Evolutionary conservation across 2,888 invertebrate genomes (phyloP), one percentile per base, ranked within the genome.

Genomic region (Eristalinus aeneus): DNA sequence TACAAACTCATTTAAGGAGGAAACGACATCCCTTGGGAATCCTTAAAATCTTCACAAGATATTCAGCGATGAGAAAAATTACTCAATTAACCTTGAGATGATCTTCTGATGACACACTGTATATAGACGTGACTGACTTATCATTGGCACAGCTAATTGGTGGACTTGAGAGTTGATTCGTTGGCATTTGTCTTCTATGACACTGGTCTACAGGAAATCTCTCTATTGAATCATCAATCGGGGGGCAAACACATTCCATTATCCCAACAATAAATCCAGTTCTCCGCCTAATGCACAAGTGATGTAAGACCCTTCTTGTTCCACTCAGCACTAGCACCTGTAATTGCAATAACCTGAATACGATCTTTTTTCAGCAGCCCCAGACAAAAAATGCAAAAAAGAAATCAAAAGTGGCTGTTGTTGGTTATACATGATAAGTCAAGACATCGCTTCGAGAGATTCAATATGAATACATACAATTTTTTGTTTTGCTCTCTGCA

Each of bases 271-370:
- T 27, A 46, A 46, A 16, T 46, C 46, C 46, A 46, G 39, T 46
- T n/a, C 39, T n/a, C 39, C 6, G 39, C 16, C 39, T n/a, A 11
- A 16, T 27, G 5, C n/a, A n/a, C 5, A 16, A 16, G 46, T 16
- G 27, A 46, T 16, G 46, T 46, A 46, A 46, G 46, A 16, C 8
- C 8, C 46, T 6, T 10, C 10, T 34, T 34, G 16, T n/a, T 4
- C 39, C 39, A 46, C 46, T 46, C 16, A 4, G n/a, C 23, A 20
- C 36, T 34, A 8, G 46, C 9, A n/a, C 12, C 23, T 34, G 61
- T 61, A 76, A 76, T 76, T 61, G 69, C 54, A 53, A 54, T 34
- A 54, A 76, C 76, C 76, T 63, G 22, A 63, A 76, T 46, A 8
- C 46, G 16, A n/a, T 46, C 16, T 5, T 16, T 54, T 5, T 16